Evolutionary conservation across 2,888 invertebrate genomes (phyloP).

Genomic region (Oligia fasciuncula): DNA sequence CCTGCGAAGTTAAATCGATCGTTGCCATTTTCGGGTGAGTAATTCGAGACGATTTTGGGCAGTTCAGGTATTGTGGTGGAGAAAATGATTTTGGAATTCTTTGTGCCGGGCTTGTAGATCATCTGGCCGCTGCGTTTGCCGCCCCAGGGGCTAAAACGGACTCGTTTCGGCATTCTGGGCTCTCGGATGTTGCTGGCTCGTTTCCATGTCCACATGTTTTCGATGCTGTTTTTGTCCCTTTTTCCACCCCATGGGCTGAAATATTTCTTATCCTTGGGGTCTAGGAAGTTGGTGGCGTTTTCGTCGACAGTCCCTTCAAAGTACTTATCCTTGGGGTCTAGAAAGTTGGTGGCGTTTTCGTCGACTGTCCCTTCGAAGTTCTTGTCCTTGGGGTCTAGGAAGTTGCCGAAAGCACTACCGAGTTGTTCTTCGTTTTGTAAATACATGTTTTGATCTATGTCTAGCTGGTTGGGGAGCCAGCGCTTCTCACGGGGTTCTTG

Average conservation of each 20-base stretch:
- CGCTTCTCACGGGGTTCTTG: conserved; percentile 64
- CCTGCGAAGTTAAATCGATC: conserved; percentile 76
- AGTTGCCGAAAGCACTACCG: conserved; percentile 66
- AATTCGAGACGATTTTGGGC: conserved; percentile 80
- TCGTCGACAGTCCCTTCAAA: conserved; percentile 65
- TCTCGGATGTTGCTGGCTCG: conserved; percentile 78
- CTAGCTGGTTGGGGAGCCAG: conserved; percentile 77
- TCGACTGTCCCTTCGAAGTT: conserved; percentile 61
- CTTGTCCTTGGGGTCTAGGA: no score
- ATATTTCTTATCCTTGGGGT: conserved; percentile 77
- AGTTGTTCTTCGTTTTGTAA: conserved; percentile 68
- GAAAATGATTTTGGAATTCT: conserved; percentile 81
- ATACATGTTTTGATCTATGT: conserved; percentile 75
- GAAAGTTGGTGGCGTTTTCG: conserved; percentile 72
- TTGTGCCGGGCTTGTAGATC: conserved; percentile 81
- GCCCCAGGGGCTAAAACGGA: conserved; percentile 87
- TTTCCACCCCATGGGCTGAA: conserved; percentile 89
- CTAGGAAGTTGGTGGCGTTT: conserved; percentile 71
- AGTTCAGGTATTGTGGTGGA: conserved; percentile 82
- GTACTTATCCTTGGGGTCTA: conserved; percentile 54
- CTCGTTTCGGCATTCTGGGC: conserved; percentile 87
- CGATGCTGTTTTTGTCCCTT: conserved; percentile 70
- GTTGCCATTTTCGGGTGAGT: conserved; percentile 70
- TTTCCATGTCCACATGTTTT: conserved; percentile 86
- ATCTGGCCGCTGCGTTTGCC: conserved; percentile 86